Evolutionary conservation across 2,888 invertebrate species (phyloP).

Genomic region (Epistrophella euchroma): DNA sequence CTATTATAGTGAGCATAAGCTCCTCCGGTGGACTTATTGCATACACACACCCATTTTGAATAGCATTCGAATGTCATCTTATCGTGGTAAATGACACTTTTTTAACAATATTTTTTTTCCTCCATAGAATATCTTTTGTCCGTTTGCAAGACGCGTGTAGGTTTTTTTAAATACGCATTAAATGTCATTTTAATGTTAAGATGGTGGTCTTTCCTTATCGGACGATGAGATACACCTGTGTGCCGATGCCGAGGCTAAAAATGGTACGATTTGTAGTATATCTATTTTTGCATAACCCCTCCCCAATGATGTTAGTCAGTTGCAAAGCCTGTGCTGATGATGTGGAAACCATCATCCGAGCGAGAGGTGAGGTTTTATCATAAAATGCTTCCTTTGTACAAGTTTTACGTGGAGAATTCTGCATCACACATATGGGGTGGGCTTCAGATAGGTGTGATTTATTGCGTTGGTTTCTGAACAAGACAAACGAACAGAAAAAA

Average conservation of each 20-base stretch:
- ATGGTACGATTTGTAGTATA: conserved; percentile 47
- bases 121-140: conserved; percentile 18
- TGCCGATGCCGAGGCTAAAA: conserved; percentile 43
- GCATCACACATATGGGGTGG: conserved; percentile 63
- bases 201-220: conserved; percentile 74
- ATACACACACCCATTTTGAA: conserved; percentile 43
- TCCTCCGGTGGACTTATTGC: conserved; percentile 38
- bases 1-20: background rate
- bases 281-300: conserved; percentile 46
- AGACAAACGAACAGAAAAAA: conserved; percentile 19
- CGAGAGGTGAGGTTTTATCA: conserved; percentile 49
- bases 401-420: background rate
- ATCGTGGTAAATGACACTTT: conserved; percentile 67
- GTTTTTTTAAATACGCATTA: conserved; percentile 75
- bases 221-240: conserved; percentile 70
- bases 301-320: conserved; percentile 31
- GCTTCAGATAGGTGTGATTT: conserved; percentile 74
- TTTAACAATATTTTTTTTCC: conserved; percentile 14
- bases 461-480: conserved; percentile 67
- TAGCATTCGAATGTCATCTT: conserved; percentile 69
- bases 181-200: conserved; percentile 74
- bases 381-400: conserved; percentile 55
- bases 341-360: conserved; percentile 32
- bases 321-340: conserved; percentile 38
- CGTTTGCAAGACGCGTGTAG: conserved; percentile 52